These are phyloP conservation scores for Denticeps clupeoides DNA, from an alignment of 2,797 vertebrate species.

Conservation along the genomic window DNA sequence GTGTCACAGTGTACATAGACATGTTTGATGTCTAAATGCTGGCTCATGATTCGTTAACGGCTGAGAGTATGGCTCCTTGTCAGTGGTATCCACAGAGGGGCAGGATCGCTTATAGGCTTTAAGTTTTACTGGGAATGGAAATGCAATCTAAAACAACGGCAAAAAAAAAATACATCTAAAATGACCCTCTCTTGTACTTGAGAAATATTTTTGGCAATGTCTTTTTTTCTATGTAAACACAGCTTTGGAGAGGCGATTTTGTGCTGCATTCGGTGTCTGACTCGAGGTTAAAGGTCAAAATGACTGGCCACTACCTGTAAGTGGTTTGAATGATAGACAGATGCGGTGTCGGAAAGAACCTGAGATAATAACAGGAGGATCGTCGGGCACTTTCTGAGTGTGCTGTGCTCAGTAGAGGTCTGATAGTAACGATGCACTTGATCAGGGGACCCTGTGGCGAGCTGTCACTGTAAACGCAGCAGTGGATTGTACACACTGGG, in stretches of 20 bases:
- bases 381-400: not conserved
- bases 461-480: conserved; percentile 25
- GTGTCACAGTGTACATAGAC: not conserved
- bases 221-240: too few relatives aligned
- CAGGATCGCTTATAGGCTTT: not conserved
- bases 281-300: too few relatives aligned
- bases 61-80: not conserved
- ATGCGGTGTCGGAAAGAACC: too few relatives aligned
- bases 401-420: not conserved
- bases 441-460: conserved; percentile 9
- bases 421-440: not conserved
- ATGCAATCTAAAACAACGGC: too few relatives aligned
- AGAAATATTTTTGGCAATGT: too few relatives aligned
- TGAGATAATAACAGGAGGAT: not conserved
- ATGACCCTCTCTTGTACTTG: too few relatives aligned
- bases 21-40: not conserved
- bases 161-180: too few relatives aligned
- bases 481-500: conserved; percentile 16
- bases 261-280: too few relatives aligned
- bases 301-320: too few relatives aligned
- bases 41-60: not conserved
- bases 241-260: too few relatives aligned
- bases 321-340: too few relatives aligned
- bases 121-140: not conserved
- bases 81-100: not conserved